Evolutionary conservation across 2,113 vertebrate species (phyloP), one percentile per base, ranked within the genome.

Genomic region (Myotis brandtii): DNA sequence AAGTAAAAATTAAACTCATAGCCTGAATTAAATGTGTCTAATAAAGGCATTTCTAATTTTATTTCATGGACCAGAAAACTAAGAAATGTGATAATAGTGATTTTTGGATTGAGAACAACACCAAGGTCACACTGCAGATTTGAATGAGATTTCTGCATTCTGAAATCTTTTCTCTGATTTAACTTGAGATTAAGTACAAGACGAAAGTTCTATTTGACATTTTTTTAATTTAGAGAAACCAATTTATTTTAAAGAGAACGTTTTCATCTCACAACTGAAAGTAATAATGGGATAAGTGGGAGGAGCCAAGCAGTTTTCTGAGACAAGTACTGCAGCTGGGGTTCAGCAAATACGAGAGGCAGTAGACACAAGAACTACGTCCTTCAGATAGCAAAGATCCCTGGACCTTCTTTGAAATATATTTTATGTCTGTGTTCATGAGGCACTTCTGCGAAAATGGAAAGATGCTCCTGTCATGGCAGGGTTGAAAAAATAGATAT

Each of bases 211-310:
- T 77, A 82, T 89, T 80, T 76, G n/a, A 48, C 25, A 95, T 70
- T 83, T 79, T 95, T 43, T 85, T 77, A 76, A 83, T 62, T 92
- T 83, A 80, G 70, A 95, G 40, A 64, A 73, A 46, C 9, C 3
- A 2, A 34, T 43, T 85, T 90, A 85, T 62, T 85, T 48, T 69
- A 80, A 87, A 94, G 21, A 87, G 76, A 91, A 70, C 9, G 34
- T 50, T 73, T 34, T 96, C 75, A 90, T 87, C 56, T 94, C 79
- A 87, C 62, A 64, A 81, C 75, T 92, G 96, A 92, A 96, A 95
- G 48, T 67, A 92, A 87, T 89, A 95, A 91, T 89, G 62, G 64
- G 46, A 86, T 83, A 43, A 64, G 43, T 21, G 50, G 80, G 37
- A 6, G 32, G 40, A 56, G n/a, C 32, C 30, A 11, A 89, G 23